These are phyloP conservation scores for Xenopus petersii DNA, from an alignment of 2,797 vertebrate species.

Conservation along the genomic window DNA sequence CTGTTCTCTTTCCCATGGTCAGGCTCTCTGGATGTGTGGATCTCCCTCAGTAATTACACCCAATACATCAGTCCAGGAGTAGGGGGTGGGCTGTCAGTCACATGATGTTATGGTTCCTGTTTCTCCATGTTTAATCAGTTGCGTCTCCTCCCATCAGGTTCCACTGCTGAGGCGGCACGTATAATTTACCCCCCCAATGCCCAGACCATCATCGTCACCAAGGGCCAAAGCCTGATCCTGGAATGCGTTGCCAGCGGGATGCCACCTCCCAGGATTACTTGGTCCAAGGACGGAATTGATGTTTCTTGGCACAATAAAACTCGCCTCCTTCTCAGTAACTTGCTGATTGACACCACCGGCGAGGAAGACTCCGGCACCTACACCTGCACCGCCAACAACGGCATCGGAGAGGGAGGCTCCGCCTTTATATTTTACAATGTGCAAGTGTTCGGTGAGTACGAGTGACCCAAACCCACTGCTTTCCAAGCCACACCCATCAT, in stretches of 20 bases:
- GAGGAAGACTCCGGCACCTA: conserved; percentile 92
- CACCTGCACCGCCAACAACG: conserved; percentile 83
- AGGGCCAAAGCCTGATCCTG: conserved; percentile 90
- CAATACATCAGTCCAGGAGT: too few relatives aligned
- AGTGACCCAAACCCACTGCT: too few relatives aligned
- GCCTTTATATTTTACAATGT: conserved; percentile 86
- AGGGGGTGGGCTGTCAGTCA: too few relatives aligned
- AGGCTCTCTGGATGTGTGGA: too few relatives aligned
- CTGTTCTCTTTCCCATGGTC: too few relatives aligned
- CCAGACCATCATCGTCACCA: conserved; percentile 92
- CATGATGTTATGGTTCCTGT: too few relatives aligned
- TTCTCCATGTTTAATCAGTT: too few relatives aligned
- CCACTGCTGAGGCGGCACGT: conserved; percentile 86
- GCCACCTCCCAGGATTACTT: conserved; percentile 86
- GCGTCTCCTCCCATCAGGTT: conserved; percentile 65
- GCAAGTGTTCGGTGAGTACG: conserved; percentile 88
- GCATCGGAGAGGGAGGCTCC: conserved; percentile 68
- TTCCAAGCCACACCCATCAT: too few relatives aligned
- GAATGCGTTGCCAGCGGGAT: conserved; percentile 95
- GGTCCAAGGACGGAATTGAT: conserved; percentile 86
- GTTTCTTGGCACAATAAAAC: conserved; percentile 85
- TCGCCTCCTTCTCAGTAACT: conserved; percentile 89
- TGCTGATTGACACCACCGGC: conserved; percentile 83
- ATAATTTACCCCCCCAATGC: conserved; percentile 89
- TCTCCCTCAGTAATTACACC: too few relatives aligned